These are phyloP conservation scores for Scolopax bukidnonensis DNA, from an alignment of 2,797 vertebrate species.

Conservation along the genomic window DNA sequence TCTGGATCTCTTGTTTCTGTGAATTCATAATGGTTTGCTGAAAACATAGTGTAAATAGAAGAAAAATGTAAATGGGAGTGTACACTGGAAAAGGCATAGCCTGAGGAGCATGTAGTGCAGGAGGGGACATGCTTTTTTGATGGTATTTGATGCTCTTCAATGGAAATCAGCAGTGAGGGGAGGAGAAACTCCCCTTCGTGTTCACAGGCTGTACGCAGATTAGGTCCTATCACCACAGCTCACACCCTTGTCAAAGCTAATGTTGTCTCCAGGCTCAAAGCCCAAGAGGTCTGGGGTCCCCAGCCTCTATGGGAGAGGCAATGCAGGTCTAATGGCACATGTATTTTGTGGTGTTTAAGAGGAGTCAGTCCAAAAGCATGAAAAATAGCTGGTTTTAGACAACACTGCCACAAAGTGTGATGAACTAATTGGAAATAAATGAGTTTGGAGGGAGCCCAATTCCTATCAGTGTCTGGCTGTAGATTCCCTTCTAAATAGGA, in stretches of 20 bases:
- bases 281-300: fast-evolving
- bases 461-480: neutral
- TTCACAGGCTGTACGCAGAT: neutral
- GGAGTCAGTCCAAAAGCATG: neutral
- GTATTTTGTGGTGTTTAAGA: neutral
- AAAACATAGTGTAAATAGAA: neutral
- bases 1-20: neutral
- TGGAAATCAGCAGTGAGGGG: neutral
- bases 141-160: neutral
- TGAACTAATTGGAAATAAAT: neutral
- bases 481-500: neutral
- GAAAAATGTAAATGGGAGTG: neutral
- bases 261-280: neutral
- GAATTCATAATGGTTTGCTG: neutral
- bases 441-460: neutral
- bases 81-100: neutral
- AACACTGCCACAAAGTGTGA: neutral
- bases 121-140: neutral
- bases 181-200: neutral
- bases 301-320: neutral
- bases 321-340: fast-evolving
- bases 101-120: neutral
- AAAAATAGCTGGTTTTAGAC: neutral
- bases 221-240: neutral
- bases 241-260: neutral